Percentiles rank a stretch among this genome's conserved stretches.
Conservation (phyloP, 2,797 vertebrate species). For the Galago senegalensis region DNA sequence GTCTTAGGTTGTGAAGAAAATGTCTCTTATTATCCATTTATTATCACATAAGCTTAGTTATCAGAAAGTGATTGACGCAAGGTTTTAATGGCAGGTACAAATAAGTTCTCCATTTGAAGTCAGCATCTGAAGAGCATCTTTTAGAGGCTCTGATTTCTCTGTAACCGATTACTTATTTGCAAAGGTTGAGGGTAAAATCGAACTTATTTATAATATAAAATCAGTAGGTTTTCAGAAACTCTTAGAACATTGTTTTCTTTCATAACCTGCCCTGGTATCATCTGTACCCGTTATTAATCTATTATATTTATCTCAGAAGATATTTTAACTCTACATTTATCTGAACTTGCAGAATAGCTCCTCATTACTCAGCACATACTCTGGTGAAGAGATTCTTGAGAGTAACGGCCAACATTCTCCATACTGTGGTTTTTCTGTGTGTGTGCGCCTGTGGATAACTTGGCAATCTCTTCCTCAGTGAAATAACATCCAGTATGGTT, state of each 20-base stretch:
- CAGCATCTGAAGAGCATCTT: background rate
- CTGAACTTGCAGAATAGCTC: conserved; percentile 64
- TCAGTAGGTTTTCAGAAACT: conserved; percentile 49
- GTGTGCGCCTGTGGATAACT: conserved; percentile 82
- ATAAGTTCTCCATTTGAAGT: conserved; percentile 54
- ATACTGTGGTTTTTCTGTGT: conserved; percentile 81
- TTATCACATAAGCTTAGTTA: conserved; percentile 39
- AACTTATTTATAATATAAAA: conserved; percentile 53
- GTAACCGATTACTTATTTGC: conserved; percentile 15
- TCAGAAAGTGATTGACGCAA: conserved; percentile 43
- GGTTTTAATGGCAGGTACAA: conserved; percentile 47
- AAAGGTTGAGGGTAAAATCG: conserved; percentile 12
- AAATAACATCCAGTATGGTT: conserved; percentile 78
- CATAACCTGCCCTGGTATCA: background rate
- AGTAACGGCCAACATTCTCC: conserved; percentile 69
- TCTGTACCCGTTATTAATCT: conserved; percentile 40
- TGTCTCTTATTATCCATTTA: conserved; percentile 34
- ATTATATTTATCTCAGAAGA: conserved; percentile 57
- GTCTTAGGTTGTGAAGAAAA: conserved; percentile 32
- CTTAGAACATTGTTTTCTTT: conserved; percentile 52
- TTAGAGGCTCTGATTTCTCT: conserved; percentile 17
- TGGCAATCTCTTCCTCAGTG: conserved; percentile 72
- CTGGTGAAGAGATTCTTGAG: conserved; percentile 55
- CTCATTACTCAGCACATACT: conserved; percentile 75
- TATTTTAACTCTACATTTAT: conserved; percentile 52